phyloP scores from a whole-genome alignment of 2,888 invertebrate species.

The Psylliodes chrysocephalus region DNA sequence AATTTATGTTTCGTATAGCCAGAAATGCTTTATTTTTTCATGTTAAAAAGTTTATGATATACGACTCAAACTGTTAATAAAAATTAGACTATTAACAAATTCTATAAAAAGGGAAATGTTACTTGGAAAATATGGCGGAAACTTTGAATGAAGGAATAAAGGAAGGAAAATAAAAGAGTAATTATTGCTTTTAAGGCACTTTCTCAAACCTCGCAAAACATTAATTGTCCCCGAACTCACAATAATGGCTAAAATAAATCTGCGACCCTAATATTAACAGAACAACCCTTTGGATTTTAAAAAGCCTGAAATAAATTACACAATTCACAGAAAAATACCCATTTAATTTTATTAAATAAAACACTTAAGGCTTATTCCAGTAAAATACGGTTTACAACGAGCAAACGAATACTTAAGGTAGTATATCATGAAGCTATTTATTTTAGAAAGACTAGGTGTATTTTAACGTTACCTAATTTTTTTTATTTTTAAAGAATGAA shows the following conservation, averaged over 20 bases:
- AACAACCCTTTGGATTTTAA: slow-evolving; percentile 16
- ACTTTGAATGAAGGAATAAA: slow-evolving; percentile 2
- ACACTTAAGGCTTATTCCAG: neutral
- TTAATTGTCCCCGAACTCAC: slow-evolving; percentile 25
- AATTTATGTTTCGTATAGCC: too few relatives aligned
- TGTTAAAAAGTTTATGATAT: neutral
- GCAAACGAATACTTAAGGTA: too few relatives aligned
- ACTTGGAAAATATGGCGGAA: neutral
- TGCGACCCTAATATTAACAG: slow-evolving; percentile 14
- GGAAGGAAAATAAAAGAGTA: slow-evolving; percentile 25
- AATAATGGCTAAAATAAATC: slow-evolving; percentile 23
- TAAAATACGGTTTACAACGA: too few relatives aligned
- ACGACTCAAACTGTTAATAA: neutral
- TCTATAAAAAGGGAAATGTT: slow-evolving; percentile 3
- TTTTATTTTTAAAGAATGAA: too few relatives aligned
- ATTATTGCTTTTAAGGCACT: slow-evolving; percentile 27
- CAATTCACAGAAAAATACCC: neutral
- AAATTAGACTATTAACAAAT: neutral
- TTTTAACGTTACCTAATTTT: too few relatives aligned
- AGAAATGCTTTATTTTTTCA: too few relatives aligned
- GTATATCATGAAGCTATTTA: neutral
- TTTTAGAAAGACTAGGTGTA: neutral
- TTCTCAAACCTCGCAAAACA: slow-evolving; percentile 9
- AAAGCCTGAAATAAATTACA: slow-evolving; percentile 10
- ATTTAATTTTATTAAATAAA: neutral